Conservation (phyloP, 1,140 invertebrate genomes). For the Charaxes varanes region DNA sequence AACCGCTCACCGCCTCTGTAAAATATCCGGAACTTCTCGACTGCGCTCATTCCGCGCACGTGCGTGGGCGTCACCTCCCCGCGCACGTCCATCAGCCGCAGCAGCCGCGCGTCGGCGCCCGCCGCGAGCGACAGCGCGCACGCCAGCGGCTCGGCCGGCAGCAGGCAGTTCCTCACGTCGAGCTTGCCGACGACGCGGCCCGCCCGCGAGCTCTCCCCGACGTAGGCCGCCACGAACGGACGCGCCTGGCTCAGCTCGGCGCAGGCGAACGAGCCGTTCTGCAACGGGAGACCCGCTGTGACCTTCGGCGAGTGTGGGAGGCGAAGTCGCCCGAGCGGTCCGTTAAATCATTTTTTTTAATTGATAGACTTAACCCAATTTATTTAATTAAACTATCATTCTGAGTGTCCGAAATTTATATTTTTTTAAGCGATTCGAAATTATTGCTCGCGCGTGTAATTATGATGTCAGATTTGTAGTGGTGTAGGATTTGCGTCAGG, state of each 20-base stretch:
- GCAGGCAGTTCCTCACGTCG: not conserved
- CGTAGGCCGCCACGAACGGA: not conserved
- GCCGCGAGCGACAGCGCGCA: not conserved
- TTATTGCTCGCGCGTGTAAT: no score
- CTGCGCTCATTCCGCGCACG: not conserved
- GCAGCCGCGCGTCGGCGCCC: not conserved
- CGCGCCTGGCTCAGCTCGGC: not conserved
- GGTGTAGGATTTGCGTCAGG: no score
- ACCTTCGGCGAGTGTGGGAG: not conserved
- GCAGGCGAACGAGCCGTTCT: conserved; percentile 8
- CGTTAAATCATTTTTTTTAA: no score
- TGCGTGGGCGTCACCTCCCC: not conserved
- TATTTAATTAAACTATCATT: no score
- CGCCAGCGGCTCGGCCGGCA: not conserved
- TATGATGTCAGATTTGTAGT: no score
- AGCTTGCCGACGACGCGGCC: not conserved
- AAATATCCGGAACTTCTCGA: not conserved
- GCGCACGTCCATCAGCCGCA: not conserved
- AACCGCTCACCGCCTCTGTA: not conserved
- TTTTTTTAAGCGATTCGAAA: no score
- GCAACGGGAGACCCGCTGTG: conserved; percentile 1
- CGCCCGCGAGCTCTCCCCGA: not conserved
- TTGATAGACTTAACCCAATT: no score
- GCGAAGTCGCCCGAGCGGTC: not conserved
- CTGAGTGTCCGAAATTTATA: no score